Conservation (phyloP, 2,888 invertebrate species). For the Drosophila testacea region DNA sequence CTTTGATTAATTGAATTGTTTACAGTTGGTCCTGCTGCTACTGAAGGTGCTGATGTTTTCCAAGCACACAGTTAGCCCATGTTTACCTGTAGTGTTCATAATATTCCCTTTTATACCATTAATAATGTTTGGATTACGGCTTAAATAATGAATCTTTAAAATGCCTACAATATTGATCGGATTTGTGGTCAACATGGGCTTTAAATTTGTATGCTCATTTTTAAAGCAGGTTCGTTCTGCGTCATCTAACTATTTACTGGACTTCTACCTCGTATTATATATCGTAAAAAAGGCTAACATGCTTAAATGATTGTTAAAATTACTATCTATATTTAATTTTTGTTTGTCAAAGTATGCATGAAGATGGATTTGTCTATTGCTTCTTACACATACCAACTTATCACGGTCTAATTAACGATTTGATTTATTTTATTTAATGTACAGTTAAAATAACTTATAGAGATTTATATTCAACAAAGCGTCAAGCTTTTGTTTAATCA, state of each 20-base stretch:
- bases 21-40: constrained; percentile 32
- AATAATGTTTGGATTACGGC: constrained; percentile 53
- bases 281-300: too few relatives aligned
- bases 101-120: constrained; percentile 56
- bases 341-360: not conserved
- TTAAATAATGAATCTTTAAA: constrained; percentile 45
- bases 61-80: constrained; percentile 29
- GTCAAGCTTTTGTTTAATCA: constrained; percentile 12
- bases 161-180: constrained; percentile 57
- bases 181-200: constrained; percentile 33
- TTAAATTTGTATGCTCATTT: not conserved
- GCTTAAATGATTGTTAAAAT: too few relatives aligned
- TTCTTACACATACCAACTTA: too few relatives aligned
- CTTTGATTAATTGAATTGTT: constrained; percentile 64
- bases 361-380: not conserved
- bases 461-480: constrained; percentile 15
- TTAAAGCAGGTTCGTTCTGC: not conserved
- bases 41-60: constrained; percentile 26
- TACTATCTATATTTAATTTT: too few relatives aligned
- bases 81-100: constrained; percentile 48
- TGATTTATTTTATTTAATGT: not conserved
- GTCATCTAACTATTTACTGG: too few relatives aligned
- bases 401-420: too few relatives aligned
- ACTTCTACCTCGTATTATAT: too few relatives aligned
- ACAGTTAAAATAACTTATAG: constrained; percentile 4